A percentile compares a stretch with the other conserved stretches of the same genome.
Conservation (phyloP, 1,140 invertebrate genomes). For the Bradynema listronoti region DNA sequence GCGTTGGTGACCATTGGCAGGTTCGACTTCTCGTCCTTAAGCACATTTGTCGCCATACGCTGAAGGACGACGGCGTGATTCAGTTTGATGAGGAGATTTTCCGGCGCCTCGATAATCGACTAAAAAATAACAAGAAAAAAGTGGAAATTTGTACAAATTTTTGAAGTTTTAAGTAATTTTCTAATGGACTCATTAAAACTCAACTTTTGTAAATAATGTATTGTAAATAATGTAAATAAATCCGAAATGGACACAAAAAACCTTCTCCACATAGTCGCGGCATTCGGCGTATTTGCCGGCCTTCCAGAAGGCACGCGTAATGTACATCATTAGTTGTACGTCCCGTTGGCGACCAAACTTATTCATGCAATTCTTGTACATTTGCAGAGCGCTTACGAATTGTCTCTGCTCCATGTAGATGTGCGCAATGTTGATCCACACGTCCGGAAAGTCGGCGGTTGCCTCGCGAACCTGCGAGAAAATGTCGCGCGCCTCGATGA, state of each 20-base stretch:
- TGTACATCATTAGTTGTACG: slow-evolving; percentile 86
- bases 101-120: slow-evolving; percentile 83
- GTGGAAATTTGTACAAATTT: too few species aligned
- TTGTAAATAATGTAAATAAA: neutral
- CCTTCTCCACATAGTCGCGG: slow-evolving; percentile 75
- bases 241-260: slow-evolving; percentile 46
- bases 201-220: too few species aligned
- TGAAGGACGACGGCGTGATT: slow-evolving; percentile 93
- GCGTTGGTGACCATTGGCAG: slow-evolving; percentile 27
- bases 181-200: too few species aligned
- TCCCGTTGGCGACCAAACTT: slow-evolving; percentile 93
- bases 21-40: slow-evolving; percentile 35
- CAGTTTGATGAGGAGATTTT: slow-evolving; percentile 83
- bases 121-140: too few species aligned
- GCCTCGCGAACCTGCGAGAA: slow-evolving; percentile 96
- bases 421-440: slow-evolving; percentile 98
- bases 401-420: slow-evolving; percentile 85
- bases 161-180: too few species aligned
- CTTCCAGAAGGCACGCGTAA: slow-evolving; percentile 84
- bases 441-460: slow-evolving; percentile 95
- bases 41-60: slow-evolving; percentile 59
- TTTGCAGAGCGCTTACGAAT: slow-evolving; percentile 95
- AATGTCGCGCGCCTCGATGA: slow-evolving; percentile 95
- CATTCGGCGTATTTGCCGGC: slow-evolving; percentile 83
- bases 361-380: slow-evolving; percentile 97